Conservation (phyloP, 2,888 invertebrate genomes). For the Latrodectus elegans region DNA sequence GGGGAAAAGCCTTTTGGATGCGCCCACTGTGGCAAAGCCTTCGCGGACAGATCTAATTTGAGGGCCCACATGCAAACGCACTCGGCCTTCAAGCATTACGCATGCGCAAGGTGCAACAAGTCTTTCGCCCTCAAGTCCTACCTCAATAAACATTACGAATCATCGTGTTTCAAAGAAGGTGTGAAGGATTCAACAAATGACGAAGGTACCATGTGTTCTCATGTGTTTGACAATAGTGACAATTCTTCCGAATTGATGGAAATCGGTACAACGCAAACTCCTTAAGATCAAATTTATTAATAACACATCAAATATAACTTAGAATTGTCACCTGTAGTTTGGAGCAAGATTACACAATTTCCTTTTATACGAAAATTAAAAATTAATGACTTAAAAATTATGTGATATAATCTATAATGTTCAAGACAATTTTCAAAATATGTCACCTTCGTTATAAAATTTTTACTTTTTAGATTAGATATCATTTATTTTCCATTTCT, state of each 20-base stretch:
- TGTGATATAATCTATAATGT: too few relatives aligned
- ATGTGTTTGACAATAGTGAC: slow-evolving; percentile 49
- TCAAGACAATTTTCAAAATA: too few relatives aligned
- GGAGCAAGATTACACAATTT: too few relatives aligned
- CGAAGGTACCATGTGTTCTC: slow-evolving; percentile 19
- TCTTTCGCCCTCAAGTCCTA: slow-evolving; percentile 95
- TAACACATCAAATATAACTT: too few relatives aligned
- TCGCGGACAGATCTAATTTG: slow-evolving; percentile 93
- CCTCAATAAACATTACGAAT: slow-evolving; percentile 92
- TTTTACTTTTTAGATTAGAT: too few relatives aligned
- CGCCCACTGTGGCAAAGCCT: slow-evolving; percentile 93
- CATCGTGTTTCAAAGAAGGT: slow-evolving; percentile 68
- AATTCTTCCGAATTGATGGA: slow-evolving; percentile 64
- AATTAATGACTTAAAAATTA: too few relatives aligned
- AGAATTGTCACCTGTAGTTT: too few relatives aligned
- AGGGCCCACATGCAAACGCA: slow-evolving; percentile 97
- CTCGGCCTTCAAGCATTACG: slow-evolving; percentile 90
- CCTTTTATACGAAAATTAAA: too few relatives aligned
- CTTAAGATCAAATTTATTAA: too few relatives aligned
- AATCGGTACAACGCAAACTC: slow-evolving; percentile 19
- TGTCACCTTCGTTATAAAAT: too few relatives aligned
- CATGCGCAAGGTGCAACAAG: slow-evolving; percentile 90
- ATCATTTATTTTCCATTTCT: too few relatives aligned
- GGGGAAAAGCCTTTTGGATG: slow-evolving; percentile 95
- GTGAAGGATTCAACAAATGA: slow-evolving; percentile 21